Evolutionary conservation across 1,140 invertebrate species (phyloP), one percentile per base, ranked within the genome.

Genomic region (Platyscapa corneri): DNA sequence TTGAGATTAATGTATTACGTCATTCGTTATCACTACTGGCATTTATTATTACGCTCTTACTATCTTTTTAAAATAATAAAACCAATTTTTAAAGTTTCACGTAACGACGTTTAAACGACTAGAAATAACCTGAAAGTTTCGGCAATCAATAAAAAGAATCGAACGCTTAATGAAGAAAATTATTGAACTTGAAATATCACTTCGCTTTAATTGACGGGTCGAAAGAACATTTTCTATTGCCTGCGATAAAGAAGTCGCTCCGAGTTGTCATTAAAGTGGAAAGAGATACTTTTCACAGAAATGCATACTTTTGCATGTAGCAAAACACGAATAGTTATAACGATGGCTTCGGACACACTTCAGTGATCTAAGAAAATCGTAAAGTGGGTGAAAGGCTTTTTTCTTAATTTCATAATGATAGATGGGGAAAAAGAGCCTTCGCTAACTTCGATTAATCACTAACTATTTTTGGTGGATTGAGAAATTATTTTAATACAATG

Each of bases 151-250:
- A 23, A 77, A 56, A 32, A 78, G 32, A 60, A 60, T 37, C 23
- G 37, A 70, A 49, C 2, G 3, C n/a, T 75, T 75, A 60, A 82
- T 10, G 79, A 82, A 82, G 65, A 70, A 82, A 82, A 82, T 82
- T 70, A 82, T 70, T 30, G n/a, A 16, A 34, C 30, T 67, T 49
- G 5, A 49, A 70, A 65, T 30, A 14, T 60, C 80, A 7, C 46
- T 74, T 53, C 32, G 23, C 60, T 60, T 83, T 39, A 60, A 75
- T 53, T 37, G 67, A 76, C 37, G 32, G 34, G 37, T 42, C 60
- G n/a, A 79, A 84, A 79, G 56, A 78, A 72, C 8, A 84, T 39
- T 84, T 84, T 79, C 76, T 39, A 46, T 70, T 30, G 23, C 60
- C 18, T 39, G n/a, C 39, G 23, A 78, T 27, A 79, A 78, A 84